Percentiles rank a stretch among this genome's conserved stretches.
Conservation (phyloP, 2,797 vertebrate species). For the Peromyscus melanophrys region DNA sequence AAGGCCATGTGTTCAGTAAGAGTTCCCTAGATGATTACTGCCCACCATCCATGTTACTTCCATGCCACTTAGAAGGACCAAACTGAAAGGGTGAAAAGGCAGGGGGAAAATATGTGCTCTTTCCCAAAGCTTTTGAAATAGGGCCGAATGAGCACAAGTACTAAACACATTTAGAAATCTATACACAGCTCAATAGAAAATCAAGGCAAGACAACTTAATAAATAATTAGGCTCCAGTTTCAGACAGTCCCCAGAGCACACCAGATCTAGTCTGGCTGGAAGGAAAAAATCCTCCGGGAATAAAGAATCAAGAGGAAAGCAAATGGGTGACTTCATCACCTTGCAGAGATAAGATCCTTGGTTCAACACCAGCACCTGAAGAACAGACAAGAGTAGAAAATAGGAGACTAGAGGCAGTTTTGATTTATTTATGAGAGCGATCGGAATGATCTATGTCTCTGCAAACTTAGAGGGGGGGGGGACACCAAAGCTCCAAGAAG, state of each 20-base stretch:
- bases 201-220: slow-evolving; percentile 46
- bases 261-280: slow-evolving; percentile 27
- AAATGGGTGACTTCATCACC: not conserved
- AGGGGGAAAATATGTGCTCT: not conserved
- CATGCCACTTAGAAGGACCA: slow-evolving; percentile 13
- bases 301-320: slow-evolving; percentile 15
- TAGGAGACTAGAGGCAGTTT: slow-evolving; percentile 13
- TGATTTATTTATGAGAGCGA: slow-evolving; percentile 59
- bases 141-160: not conserved
- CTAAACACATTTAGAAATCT: slow-evolving; percentile 55
- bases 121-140: not conserved
- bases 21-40: not conserved
- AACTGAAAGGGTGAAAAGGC: slow-evolving; percentile 6
- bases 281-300: slow-evolving; percentile 29
- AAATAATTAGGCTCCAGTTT: slow-evolving; percentile 71
- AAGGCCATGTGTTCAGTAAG: not conserved
- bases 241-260: slow-evolving; percentile 22
- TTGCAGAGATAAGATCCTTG: not conserved
- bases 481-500: not conserved
- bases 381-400: not conserved
- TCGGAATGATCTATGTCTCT: not conserved
- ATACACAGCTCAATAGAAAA: slow-evolving; percentile 65
- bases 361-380: not conserved
- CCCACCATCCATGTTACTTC: not conserved
- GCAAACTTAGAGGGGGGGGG: not conserved